Evolutionary conservation across 1,140 invertebrate genomes (phyloP), one percentile per base, ranked within the genome.

Genomic region (Sycophila sp.): DNA sequence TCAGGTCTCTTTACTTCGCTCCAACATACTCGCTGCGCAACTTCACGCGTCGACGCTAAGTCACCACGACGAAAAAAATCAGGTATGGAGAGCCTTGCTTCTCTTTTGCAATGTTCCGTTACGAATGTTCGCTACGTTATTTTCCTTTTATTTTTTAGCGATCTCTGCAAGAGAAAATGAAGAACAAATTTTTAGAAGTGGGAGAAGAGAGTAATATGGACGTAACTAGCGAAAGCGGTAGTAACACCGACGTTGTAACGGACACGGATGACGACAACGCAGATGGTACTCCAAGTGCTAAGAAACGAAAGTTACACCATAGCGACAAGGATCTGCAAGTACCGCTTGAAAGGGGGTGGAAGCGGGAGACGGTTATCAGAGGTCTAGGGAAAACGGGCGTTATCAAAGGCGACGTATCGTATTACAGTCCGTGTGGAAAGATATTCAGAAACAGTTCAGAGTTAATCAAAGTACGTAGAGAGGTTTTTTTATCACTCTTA

Each of bases 401-500:
- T 51, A 91, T 95, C 62, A 92, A 92, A 76, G 94, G 94, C 30
- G 94, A 95, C 79, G 95, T 98, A n/a, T 90, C 91, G 28, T 98
- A 98, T 81, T 91, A 91, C 75, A 93, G 95, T 28, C 96, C 96
- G 26, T 95, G 94, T 78, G 93, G 94, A 17, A 91, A 92, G 81
- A 91, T 90, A 66, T 90, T 94, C 76, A 90, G 90, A 75, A 92
- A 89, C 80, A 93, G 90, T 85, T 88, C 90, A 0, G 93, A 94
- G 82, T 87, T 94, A 51, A 87, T 91, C 58, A 89, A 91, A 88
- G 92, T 93, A 83, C 79, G 70, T 32, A 36, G 6, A 40, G 26
- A 34, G 0, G 2, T n/a, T n/a, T 10, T 34, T 59, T 47, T 2
- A 30, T 26, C 8, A 60, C 2, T 15, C 15, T 42, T 42, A n/a